Base-by-base conservation (phyloP, 2,888 invertebrate genomes). In the Caenorhabditis angaria region DNA sequence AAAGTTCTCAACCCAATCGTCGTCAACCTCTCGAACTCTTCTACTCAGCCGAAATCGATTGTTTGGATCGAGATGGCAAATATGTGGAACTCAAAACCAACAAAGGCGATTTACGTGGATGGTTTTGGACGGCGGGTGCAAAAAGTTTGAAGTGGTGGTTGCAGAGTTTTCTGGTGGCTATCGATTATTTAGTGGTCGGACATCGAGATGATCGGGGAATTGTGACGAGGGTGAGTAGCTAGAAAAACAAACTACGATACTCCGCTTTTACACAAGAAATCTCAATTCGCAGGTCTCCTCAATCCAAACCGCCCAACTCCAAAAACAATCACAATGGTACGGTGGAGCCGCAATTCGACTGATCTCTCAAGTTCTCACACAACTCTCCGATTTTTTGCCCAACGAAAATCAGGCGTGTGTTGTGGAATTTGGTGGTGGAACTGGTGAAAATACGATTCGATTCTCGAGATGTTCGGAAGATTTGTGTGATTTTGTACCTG, bases 151-250 rank as follows among this genome's bases (percentile, higher is more conserved):
- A 82, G 63, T 78, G 78, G 78, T 94, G 93, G 93, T 91, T 91
- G 62, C 93, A 94, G 86, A 92, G 92, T 60, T 93, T 92, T 87
- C 89, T 93, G 29, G 91, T 91, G 50, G 92, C 92, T 6, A 91
- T 93, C 60, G 89, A 91, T 27, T 90, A 90, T 76, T 90, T 93
- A 65, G 86, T 93, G 24, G 91, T 92, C 88, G 94, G 94, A 3
- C 91, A 91, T 78, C 90, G 93, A 80, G 91, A 92, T 88, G 91
- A 92, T 82, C 86, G 90, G 78, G 93, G 93, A 0, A 88, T 92
- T 66, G 92, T 94, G 4, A 47, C n/a, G 20, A 56, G n/a, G n/a
- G n/a, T n/a, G n/a, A n/a, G n/a, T n/a, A n/a, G n/a, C n/a, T n/a
- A n/a, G n/a, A n/a, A n/a, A n/a, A n/a, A n/a, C n/a, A n/a, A n/a